Base-by-base conservation (phyloP, 1,140 invertebrate genomes). In the Drosophila watanabei region DNA sequence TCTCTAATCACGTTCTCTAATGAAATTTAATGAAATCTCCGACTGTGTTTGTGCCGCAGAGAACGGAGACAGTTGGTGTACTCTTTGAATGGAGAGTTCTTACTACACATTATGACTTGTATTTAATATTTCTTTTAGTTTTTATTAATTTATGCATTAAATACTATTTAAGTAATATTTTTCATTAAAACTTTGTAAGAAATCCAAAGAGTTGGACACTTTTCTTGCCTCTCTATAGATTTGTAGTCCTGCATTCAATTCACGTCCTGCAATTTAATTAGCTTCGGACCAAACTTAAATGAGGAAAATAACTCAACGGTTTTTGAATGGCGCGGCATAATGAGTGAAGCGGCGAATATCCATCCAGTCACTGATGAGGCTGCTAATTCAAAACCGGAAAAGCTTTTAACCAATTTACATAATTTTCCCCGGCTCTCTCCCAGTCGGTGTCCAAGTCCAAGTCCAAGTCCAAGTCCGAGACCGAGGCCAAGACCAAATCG, bases 371-470 rank as follows among this genome's bases (percentile, higher is more conserved):
- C 82, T 90, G 86, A 90, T 90, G 86, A 90, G 83, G 86, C 82
- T 85, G 86, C 86, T 90, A 90, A 90, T 90, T 90, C 82, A 80
- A 90, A 90, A 90, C 86, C 86, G 86, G 86, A 90, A 90, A 90
- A 90, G 86, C 86, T 90, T 90, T 90, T 90, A 90, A 82, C 79
- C 86, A 90, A 90, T 90, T 90, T 90, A 86, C 86, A 90, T 90
- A 90, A 90, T 90, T 90, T 77, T 68, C 86, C 65, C 82, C 70
- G 58, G 79, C 75, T 72, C 69, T 66, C 51, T 45, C 62, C 20
- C 41, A 51, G 51, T 32, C 24, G 43, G 52, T 65, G 56, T 45
- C 62, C 32, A 35, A 58, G 60, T 24, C 32, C 16, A 54, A 61
- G 45, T 56, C 54, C 41, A 8, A 35, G 51, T 8, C 62, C 28